phyloP scores from a whole-genome alignment of 2,888 invertebrate species.

The Dichetophora obliterata region DNA sequence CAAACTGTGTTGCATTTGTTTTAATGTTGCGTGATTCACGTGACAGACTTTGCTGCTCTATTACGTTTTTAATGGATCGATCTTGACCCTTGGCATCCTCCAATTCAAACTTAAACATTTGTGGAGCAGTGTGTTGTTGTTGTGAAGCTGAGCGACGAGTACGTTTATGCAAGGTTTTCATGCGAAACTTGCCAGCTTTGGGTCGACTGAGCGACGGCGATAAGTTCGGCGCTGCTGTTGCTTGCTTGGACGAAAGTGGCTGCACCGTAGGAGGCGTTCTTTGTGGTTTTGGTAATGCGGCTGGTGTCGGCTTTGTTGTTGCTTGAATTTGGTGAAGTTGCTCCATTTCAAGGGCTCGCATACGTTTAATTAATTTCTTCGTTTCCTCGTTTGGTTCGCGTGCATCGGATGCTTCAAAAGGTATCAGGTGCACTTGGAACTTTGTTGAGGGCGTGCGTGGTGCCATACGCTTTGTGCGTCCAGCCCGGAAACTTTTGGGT shows the following conservation, averaged over 20 bases:
- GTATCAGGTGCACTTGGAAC: slow-evolving; percentile 59
- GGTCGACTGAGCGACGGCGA: neutral
- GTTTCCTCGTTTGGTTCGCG: slow-evolving; percentile 61
- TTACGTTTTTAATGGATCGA: slow-evolving; percentile 48
- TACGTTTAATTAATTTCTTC: slow-evolving; percentile 57
- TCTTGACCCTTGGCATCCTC: slow-evolving; percentile 63
- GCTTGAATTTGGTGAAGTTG: slow-evolving; percentile 7
- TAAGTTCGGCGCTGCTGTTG: neutral
- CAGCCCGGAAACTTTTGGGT: neutral
- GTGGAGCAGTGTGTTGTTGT: slow-evolving; percentile 42
- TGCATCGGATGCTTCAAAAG: slow-evolving; percentile 61
- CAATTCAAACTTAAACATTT: slow-evolving; percentile 66
- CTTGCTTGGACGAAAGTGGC: slow-evolving; percentile 31
- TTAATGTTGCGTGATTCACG: slow-evolving; percentile 45
- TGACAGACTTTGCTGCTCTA: slow-evolving; percentile 33
- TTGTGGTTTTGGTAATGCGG: neutral
- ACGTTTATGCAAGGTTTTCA: slow-evolving; percentile 26
- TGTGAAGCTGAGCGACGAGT: slow-evolving; percentile 18
- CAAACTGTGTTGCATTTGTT: neutral
- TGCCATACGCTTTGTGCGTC: slow-evolving; percentile 48
- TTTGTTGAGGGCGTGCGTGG: slow-evolving; percentile 50
- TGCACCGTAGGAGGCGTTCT: slow-evolving; percentile 24
- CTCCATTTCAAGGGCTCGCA: slow-evolving; percentile 57
- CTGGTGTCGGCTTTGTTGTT: neutral
- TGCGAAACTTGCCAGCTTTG: neutral